These are phyloP conservation scores for Oreochromis spilurus DNA, from an alignment of 2,113 vertebrate genomes.

Conservation along the genomic window DNA sequence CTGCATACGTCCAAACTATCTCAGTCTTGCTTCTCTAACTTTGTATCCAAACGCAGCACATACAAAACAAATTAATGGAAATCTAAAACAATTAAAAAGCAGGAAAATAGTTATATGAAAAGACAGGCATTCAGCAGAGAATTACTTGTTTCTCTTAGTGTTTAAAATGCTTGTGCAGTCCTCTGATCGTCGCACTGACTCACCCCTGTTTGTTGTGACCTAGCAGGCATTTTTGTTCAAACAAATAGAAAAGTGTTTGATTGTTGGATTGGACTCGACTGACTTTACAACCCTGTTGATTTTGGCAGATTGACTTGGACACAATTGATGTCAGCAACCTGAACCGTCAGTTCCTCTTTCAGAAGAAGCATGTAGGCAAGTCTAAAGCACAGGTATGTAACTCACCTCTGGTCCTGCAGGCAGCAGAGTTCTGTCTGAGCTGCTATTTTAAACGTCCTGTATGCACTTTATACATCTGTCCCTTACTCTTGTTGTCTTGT, in stretches of 20 bases:
- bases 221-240: not conserved
- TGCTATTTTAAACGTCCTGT: not conserved
- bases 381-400: slow-evolving; percentile 91
- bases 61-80: not conserved
- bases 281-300: not conserved
- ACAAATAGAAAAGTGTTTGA: not conserved
- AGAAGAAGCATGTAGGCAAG: slow-evolving; percentile 98
- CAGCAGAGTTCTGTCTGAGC: not conserved
- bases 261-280: not conserved
- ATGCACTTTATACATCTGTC: not conserved
- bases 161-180: not conserved
- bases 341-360: slow-evolving; percentile 97
- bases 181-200: accelerated
- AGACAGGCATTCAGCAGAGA: not conserved
- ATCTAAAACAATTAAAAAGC: not conserved
- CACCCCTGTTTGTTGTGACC: not conserved
- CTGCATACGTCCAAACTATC: not conserved
- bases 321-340: slow-evolving; percentile 99
- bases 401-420: not conserved
- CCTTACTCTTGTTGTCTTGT: slow-evolving; percentile 31
- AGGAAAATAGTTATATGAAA: not conserved
- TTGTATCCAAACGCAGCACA: accelerated
- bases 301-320: slow-evolving; percentile 91
- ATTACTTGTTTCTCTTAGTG: not conserved
- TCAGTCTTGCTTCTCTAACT: accelerated